Percentiles rank a stretch among this genome's conserved stretches.
phyloP scores from a whole-genome alignment of 2,797 vertebrate species.

The Enteromius viviparus region DNA sequence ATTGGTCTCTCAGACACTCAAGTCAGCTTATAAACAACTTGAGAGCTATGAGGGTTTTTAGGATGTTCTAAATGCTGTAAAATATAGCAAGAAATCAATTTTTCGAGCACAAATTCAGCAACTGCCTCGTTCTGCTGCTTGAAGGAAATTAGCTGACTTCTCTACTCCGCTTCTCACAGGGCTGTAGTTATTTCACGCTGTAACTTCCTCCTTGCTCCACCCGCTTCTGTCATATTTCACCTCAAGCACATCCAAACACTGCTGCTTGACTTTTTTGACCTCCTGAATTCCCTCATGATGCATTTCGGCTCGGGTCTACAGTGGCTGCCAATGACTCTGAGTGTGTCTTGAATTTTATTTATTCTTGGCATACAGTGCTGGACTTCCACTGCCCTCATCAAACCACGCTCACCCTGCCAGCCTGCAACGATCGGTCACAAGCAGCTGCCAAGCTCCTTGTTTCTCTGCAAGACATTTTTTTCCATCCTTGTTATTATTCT shows the following conservation, averaged over 20 bases:
- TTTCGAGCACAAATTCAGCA: neutral
- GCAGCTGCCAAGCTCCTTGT: neutral
- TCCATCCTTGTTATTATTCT: neutral
- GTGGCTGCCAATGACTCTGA: constrained; percentile 2
- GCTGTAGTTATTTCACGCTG: constrained; percentile 3
- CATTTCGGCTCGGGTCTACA: neutral
- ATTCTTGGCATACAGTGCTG: constrained; percentile 5
- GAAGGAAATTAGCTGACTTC: constrained; percentile 5
- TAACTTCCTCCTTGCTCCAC: constrained; percentile 2
- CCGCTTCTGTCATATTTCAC: neutral
- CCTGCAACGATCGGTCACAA: neutral
- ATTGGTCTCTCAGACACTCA: neutral
- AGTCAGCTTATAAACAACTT: constrained; percentile 2
- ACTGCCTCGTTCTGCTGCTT: neutral
- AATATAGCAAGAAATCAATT: neutral
- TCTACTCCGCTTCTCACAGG: neutral
- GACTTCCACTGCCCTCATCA: constrained; percentile 18
- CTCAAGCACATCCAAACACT: constrained; percentile 29
- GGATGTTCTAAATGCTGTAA: constrained; percentile 3
- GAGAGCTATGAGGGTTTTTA: neutral
- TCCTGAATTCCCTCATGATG: constrained; percentile 27
- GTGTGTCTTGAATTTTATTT: too few relatives aligned
- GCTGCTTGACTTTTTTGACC: constrained; percentile 48
- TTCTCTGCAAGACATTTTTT: constrained; percentile 1
- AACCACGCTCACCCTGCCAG: neutral